Evolutionary conservation across 2,113 vertebrate genomes (phyloP), one percentile per base, ranked within the genome.

Genomic region (Nyctereutes procyonoides): DNA sequence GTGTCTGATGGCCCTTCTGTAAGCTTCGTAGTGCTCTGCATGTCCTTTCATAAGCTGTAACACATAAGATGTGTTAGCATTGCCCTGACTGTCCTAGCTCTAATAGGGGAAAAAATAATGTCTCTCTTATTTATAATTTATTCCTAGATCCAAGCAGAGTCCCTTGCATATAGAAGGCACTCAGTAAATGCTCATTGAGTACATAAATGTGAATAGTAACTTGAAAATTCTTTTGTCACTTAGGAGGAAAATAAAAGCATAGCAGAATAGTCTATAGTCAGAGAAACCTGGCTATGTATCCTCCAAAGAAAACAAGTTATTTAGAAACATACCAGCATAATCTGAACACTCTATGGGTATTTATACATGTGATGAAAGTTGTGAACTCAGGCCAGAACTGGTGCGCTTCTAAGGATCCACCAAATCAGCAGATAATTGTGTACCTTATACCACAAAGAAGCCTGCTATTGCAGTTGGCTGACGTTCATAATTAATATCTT

Each of bases 401-500:
- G 53, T 63, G 8, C 53, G 67, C 43, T 95, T 71, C 74, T 11
- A 91, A 82, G 56, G 58, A 95, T 3, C 3, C 28, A 71, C 56
- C 48, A 96, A 62, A 85, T 88, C 83, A 90, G 38, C n/a, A 89
- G 89, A 80, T 90, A 55, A 92, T 67, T 88, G 82, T 94, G 58
- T 5, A 76, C 20, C 35, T 88, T 76, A 83, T 71, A 74, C 90
- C 43, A 30, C 86, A 96, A 97, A 88, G 69, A 96, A 87, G 71
- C 38, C 53, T 92, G 62, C 77, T 73, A 73, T 55, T 77, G 84
- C 65, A 65, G 87, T 55, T 84, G 88, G 67, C 63, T 95, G 84
- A 90, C 3, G 28, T 92, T 96, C 94, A 95, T 96, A 97, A 98
- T 98, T 97, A 97, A 97, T 97, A 97, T 77, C 96, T 93, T 96